Base-by-base conservation (phyloP, 2,888 invertebrate species). In the Pomacea canaliculata region DNA sequence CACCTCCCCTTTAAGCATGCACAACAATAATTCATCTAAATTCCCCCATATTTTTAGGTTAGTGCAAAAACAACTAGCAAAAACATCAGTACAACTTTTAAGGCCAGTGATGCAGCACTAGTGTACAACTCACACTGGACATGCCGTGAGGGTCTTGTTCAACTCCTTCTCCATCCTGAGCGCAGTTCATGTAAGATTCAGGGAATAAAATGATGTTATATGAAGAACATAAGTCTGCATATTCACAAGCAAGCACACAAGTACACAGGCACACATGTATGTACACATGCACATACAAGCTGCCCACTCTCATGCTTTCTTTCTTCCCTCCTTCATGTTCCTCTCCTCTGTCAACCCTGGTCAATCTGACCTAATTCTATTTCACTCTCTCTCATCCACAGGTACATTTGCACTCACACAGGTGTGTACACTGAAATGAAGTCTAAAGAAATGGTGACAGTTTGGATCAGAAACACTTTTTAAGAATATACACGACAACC, bases 131-230 rank as follows among this genome's bases (percentile, higher is more conserved):
- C 48, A 68, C 68, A 9, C 68, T 37, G 12, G 74, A 19, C 60
- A 74, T 68, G 16, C 74, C 74, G 10, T 74, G 74, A 48, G 68
- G 62, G 23, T 74, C 74, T 19, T 67, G 62, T n/a, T 73, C 73
- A n/a, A 12, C 51, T 46, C 73, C 74, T 62, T 74, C 74, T n/a
- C 74, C 74, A 49, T 67, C 74, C 69, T 74, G 73, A n/a, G 46
- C n/a, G 46, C 59, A 46, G 23, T 59, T 62, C 62, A 59, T 68
- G 10, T 56, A 16, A 56, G 51, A 56, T 56, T 56, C 51, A 56
- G 16, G 51, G 51, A 56, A 56, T 16, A 56, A 56, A 56, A 56
- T 56, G 10, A 56, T 16, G 16, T 56, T 56, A 13, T 56, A 16
- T 16, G 51, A 2, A 10, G 16, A 56, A 2, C 8, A 56, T 10